Evolutionary conservation across 2,888 invertebrate species (phyloP), one percentile per base, ranked within the genome.

Genomic region (Megalurothrips usitatus): DNA sequence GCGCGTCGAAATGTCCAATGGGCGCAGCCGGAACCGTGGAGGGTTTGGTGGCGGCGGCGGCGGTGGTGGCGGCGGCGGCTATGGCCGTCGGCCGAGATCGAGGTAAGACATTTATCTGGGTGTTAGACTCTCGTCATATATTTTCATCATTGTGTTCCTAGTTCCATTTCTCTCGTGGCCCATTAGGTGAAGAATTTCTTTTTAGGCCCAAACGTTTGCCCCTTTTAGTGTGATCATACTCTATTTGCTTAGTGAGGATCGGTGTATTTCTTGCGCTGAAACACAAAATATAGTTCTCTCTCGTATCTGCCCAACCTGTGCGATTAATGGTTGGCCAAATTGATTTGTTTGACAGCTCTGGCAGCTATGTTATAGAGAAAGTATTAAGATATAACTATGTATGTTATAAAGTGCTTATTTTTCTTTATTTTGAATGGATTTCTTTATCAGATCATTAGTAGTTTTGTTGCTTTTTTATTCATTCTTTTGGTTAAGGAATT

Each of bases 1-100:
- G 80, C 91, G 96, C 83, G 96, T 96, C 23, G 96, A 97, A 89
- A 96, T 96, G 96, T 96, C 96, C 0, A 75, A 75, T 75, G 68
- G 68, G 26, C 68, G 68, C 26, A 75, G 68, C 26, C 68, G 68
- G 26, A 75, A 75, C 68, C 68, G 68, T 26, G 68, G 68, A 23
- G 68, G 68, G 10, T 75, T 75, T 23, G 68, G 68, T 75, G 68
- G 68, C 26, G 68, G 68, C 9, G 68, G 68, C 68, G 68, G 68
- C 68, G 68, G 58, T 19, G 84, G 84, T 80, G 85, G 85, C 11
- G 87, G 89, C 63, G 84, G 85, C 23, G 81, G 85, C 17, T 82
- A 83, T 68, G 83, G 83, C 34, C 83, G 84, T n/a, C 81, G 83
- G 47, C 83, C 82, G 28, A 82, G 83, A 28, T 75, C 68, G 6